phyloP scores from a whole-genome alignment of 2,797 vertebrate species.

The Neoniphon sammara region DNA sequence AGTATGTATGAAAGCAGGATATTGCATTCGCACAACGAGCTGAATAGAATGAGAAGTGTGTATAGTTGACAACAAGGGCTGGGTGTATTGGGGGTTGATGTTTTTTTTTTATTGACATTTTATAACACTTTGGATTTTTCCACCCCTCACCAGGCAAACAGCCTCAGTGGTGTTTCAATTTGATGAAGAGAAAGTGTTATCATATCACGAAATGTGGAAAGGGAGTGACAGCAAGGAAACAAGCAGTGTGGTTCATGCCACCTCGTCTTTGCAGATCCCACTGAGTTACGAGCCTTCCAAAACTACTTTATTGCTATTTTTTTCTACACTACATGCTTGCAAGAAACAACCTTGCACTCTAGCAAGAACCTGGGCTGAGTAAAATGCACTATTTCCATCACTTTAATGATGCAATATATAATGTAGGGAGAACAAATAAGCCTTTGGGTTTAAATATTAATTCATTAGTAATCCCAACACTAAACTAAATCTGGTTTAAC shows the following conservation, averaged over 20 bases:
- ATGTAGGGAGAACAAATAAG: neutral
- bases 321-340: neutral
- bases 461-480: neutral
- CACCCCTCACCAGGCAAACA: neutral
- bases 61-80: neutral
- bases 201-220: conserved; percentile 5
- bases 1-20: conserved; percentile 50
- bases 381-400: neutral
- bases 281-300: neutral
- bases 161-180: conserved; percentile 7
- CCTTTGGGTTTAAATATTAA: neutral
- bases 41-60: conserved; percentile 22
- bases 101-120: conserved; percentile 23
- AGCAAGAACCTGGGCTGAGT: neutral
- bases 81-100: neutral
- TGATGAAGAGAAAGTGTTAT: neutral
- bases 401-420: neutral
- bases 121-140: neutral
- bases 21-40: conserved; percentile 38
- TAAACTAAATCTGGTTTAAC: neutral
- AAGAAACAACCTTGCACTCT: neutral
- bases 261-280: neutral
- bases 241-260: conserved; percentile 2
- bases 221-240: conserved; percentile 6
- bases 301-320: neutral